Evolutionary conservation across 2,113 vertebrate species (phyloP).

Genomic region (Furnarius figulus): DNA sequence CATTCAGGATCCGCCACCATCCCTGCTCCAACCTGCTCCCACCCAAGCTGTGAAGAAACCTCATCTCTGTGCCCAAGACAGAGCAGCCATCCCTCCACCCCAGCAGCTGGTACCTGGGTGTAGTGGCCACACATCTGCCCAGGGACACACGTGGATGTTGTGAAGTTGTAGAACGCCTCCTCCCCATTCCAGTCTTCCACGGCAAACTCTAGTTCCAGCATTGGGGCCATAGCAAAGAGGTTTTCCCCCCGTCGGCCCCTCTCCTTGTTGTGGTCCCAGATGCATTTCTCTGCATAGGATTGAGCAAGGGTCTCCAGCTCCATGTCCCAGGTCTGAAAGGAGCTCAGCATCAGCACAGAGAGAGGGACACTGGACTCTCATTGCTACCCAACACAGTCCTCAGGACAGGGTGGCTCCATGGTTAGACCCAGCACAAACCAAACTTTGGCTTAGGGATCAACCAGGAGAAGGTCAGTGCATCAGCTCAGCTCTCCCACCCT

Average conservation of each 20-base stretch:
- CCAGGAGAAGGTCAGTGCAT: neutral
- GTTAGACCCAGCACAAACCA: neutral
- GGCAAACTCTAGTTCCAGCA: slow-evolving; percentile 63
- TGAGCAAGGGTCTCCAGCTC: slow-evolving; percentile 75
- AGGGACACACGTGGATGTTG: slow-evolving; percentile 7
- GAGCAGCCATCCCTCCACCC: neutral
- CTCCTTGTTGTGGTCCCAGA: slow-evolving; percentile 81
- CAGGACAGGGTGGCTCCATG: neutral
- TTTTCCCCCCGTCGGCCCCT: slow-evolving; percentile 76
- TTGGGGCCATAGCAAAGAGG: slow-evolving; percentile 74
- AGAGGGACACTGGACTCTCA: neutral
- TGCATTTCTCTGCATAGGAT: slow-evolving; percentile 74
- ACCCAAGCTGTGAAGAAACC: neutral
- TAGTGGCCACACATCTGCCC: slow-evolving; percentile 81
- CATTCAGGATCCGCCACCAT: neutral
- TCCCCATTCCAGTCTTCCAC: slow-evolving; percentile 74
- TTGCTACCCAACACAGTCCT: neutral
- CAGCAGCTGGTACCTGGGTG: slow-evolving; percentile 71
- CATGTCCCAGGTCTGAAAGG: slow-evolving; percentile 74
- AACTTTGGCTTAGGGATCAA: neutral
- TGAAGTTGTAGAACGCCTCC: slow-evolving; percentile 72
- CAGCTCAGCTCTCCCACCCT: neutral
- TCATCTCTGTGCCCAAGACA: neutral
- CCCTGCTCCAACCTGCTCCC: neutral
- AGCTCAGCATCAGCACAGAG: neutral